Percentiles rank a stretch among this genome's conserved stretches.
phyloP scores from a whole-genome alignment of 2,113 vertebrate species.

The Crocuta crocuta region DNA sequence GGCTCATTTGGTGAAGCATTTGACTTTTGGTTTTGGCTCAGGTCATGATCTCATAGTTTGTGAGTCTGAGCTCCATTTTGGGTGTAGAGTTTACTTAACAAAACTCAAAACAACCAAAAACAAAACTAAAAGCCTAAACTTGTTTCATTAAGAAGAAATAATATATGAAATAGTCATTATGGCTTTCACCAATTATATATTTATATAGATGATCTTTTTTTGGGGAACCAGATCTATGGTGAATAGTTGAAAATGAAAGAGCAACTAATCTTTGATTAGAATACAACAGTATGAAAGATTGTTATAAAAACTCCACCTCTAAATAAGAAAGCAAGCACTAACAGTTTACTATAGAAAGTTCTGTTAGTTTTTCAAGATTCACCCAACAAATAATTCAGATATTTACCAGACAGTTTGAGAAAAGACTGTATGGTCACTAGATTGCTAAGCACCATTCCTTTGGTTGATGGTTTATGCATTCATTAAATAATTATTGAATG shows the following conservation, averaged over 20 bases:
- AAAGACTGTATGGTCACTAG: not conserved
- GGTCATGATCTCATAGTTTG: no score
- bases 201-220: not conserved
- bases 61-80: not conserved
- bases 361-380: not conserved
- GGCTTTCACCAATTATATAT: not conserved
- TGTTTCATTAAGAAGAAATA: constrained; percentile 16
- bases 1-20: no score
- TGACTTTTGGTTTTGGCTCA: no score
- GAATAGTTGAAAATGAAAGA: constrained; percentile 6
- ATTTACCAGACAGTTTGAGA: not conserved
- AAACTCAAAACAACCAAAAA: not conserved
- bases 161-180: not conserved
- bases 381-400: not conserved
- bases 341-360: not conserved
- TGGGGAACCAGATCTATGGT: not conserved
- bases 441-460: not conserved
- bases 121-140: not conserved
- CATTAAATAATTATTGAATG: not conserved
- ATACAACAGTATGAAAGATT: not conserved
- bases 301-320: not conserved
- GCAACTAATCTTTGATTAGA: not conserved
- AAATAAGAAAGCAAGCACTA: constrained; percentile 4
- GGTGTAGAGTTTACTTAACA: not conserved
- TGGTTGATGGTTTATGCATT: not conserved